phyloP scores from a whole-genome alignment of 2,888 invertebrate species.

The Athalia rosae region DNA sequence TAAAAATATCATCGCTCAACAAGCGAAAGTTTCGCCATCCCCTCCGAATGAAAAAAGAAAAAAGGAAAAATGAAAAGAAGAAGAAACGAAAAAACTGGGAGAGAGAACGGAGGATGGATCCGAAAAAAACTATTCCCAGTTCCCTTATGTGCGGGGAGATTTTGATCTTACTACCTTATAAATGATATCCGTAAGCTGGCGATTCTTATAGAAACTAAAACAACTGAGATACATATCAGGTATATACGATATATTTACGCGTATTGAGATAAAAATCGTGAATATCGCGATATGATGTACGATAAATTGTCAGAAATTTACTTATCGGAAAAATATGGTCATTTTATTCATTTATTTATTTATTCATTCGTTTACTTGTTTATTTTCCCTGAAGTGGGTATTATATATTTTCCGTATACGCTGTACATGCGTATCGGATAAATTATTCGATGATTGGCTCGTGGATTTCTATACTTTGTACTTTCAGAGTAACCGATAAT shows the following conservation, averaged over 20 bases:
- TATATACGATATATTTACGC: background rate
- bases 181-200: slow-evolving; percentile 52
- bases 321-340: no score
- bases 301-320: background rate
- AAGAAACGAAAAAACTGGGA: background rate
- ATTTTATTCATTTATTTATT: no score
- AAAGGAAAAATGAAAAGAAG: slow-evolving; percentile 30
- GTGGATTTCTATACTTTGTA: no score
- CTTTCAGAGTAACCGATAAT: no score
- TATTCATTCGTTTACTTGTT: no score
- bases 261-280: background rate
- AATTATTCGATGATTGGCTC: no score
- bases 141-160: slow-evolving; percentile 50
- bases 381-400: no score
- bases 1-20: slow-evolving; percentile 59
- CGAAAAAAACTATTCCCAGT: slow-evolving; percentile 54
- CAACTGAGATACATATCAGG: slow-evolving; percentile 3
- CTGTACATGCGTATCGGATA: no score
- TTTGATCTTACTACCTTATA: slow-evolving; percentile 59
- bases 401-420: no score
- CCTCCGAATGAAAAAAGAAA: background rate
- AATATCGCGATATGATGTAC: slow-evolving; percentile 1
- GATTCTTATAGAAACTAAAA: slow-evolving; percentile 2
- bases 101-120: slow-evolving; percentile 26
- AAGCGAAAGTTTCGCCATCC: slow-evolving; percentile 48